Evolutionary conservation across 2,888 invertebrate genomes (phyloP).

Genomic region (Cephus pulcher): DNA sequence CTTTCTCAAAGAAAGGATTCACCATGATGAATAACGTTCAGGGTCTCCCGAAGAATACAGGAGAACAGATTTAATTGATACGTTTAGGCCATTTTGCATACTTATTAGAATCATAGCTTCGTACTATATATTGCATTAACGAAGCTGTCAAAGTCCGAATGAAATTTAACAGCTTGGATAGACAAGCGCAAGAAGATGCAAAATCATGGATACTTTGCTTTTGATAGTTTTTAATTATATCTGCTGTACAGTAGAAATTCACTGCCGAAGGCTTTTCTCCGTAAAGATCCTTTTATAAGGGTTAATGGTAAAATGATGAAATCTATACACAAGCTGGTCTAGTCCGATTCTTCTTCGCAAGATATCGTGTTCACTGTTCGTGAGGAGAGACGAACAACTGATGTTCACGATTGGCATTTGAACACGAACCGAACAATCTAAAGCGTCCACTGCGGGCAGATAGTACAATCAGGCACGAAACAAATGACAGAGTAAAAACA

Average conservation of each 20-base stretch:
- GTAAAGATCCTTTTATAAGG: neutral
- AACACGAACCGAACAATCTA: neutral
- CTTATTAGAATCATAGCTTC: neutral
- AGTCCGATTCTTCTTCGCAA: neutral
- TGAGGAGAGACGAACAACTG: neutral
- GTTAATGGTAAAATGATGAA: neutral
- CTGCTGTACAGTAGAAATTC: neutral
- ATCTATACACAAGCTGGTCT: neutral
- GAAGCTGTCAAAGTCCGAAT: neutral
- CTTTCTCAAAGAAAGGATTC: constrained; percentile 10
- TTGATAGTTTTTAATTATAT: neutral
- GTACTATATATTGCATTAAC: neutral
- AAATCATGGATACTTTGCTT: neutral
- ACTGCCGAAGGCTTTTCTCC: neutral
- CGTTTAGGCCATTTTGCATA: constrained; percentile 26
- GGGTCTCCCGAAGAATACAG: neutral
- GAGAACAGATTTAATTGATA: constrained; percentile 38
- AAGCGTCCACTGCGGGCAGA: neutral
- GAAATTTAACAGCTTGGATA: neutral
- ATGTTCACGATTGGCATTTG: neutral
- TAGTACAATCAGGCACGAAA: neutral
- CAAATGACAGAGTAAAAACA: neutral
- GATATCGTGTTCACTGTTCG: neutral
- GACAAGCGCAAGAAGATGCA: neutral
- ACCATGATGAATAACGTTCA: constrained; percentile 11